Evolutionary conservation across 2,888 invertebrate genomes (phyloP).

Genomic region (Lepidocyrtinus sp.): DNA sequence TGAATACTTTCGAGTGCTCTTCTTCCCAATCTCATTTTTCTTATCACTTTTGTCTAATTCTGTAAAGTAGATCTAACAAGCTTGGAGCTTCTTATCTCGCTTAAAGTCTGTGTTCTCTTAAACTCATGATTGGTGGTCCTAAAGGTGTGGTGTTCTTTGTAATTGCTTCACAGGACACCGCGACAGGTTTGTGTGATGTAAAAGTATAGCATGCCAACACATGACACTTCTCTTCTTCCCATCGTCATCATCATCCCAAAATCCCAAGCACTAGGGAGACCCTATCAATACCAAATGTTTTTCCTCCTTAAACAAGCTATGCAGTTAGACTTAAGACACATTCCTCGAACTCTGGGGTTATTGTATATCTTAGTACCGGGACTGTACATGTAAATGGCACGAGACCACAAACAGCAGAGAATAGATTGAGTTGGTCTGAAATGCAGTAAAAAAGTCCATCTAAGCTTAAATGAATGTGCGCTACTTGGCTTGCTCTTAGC

Average conservation of each 20-base stretch:
- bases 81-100: background rate
- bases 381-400: too few species aligned
- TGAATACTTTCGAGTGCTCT: too few species aligned
- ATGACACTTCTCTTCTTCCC: constrained; percentile 68
- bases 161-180: constrained; percentile 70
- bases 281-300: too few species aligned
- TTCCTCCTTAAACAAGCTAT: too few species aligned
- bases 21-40: background rate
- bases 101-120: background rate
- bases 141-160: constrained; percentile 69
- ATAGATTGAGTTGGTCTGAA: too few species aligned
- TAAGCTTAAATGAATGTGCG: constrained; percentile 36
- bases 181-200: constrained; percentile 70
- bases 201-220: constrained; percentile 68
- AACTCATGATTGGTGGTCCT: constrained; percentile 70
- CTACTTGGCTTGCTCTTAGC: too few species aligned
- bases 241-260: constrained; percentile 57
- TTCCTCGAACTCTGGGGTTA: too few species aligned
- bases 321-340: too few species aligned
- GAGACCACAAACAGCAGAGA: constrained; percentile 37
- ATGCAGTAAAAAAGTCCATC: too few species aligned
- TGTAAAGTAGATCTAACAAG: background rate
- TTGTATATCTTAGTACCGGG: too few species aligned
- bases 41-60: background rate
- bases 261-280: too few species aligned